A percentile compares a stretch with the other conserved stretches of the same genome.
Conservation (phyloP, 2,888 invertebrate species). For the Drosophila flavopinicola region DNA sequence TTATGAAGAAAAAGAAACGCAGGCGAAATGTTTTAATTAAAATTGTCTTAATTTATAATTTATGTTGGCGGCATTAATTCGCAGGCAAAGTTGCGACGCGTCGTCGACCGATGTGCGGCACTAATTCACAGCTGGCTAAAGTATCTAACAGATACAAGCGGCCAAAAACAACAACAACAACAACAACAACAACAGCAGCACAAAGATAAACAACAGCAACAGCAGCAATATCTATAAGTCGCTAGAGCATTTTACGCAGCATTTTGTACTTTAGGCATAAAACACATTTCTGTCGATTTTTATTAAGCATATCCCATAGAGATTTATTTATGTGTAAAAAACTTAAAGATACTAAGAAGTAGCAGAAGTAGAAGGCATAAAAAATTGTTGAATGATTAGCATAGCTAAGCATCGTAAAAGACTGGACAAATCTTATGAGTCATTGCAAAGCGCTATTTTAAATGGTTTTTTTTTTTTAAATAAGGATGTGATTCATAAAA, state of each 20-base stretch:
- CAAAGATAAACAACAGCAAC: slow-evolving; percentile 16
- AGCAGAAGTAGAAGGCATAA: neutral
- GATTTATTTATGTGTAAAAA: slow-evolving; percentile 5
- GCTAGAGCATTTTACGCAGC: slow-evolving; percentile 43
- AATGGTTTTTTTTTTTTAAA: neutral
- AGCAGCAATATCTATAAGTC: slow-evolving; percentile 15
- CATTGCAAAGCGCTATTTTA: slow-evolving; percentile 4
- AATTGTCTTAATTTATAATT: slow-evolving; percentile 78
- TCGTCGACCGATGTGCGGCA: slow-evolving; percentile 34
- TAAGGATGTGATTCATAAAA: neutral
- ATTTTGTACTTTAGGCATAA: slow-evolving; percentile 25
- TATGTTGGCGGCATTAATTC: slow-evolving; percentile 76
- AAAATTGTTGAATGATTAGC: neutral
- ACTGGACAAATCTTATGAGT: neutral
- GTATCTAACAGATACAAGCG: slow-evolving; percentile 57
- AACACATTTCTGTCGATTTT: slow-evolving; percentile 37
- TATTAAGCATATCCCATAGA: slow-evolving; percentile 14
- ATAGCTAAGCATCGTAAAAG: slow-evolving; percentile 1
- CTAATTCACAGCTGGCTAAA: slow-evolving; percentile 72
- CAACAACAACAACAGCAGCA: slow-evolving; percentile 18
- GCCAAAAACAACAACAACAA: slow-evolving; percentile 2
- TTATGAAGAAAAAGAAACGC: slow-evolving; percentile 44
- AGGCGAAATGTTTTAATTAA: slow-evolving; percentile 73
- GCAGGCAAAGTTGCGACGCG: slow-evolving; percentile 40
- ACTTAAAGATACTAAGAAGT: neutral